A percentile compares a stretch with the other conserved stretches of the same genome.
These are phyloP conservation scores for Pseudomyrmex dendroicus DNA, from an alignment of 1,140 invertebrate genomes.

Conservation along the genomic window DNA sequence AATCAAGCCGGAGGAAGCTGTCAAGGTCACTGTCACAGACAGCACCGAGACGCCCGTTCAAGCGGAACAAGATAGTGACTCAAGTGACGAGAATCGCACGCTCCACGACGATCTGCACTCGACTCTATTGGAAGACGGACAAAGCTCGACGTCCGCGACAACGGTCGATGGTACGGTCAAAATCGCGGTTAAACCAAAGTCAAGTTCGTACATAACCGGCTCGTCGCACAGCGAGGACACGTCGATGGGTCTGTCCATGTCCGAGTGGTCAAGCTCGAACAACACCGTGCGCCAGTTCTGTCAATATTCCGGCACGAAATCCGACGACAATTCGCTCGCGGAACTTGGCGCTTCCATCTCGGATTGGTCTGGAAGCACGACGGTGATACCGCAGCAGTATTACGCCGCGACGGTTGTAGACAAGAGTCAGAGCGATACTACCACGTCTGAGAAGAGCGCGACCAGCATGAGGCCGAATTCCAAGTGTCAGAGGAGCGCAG, in stretches of 20 bases:
- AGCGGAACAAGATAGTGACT: slow-evolving; percentile 82
- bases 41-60: slow-evolving; percentile 83
- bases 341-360: slow-evolving; percentile 87
- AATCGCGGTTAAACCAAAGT: slow-evolving; percentile 90
- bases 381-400: slow-evolving; percentile 82
- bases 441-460: slow-evolving; percentile 82
- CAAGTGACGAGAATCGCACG: slow-evolving; percentile 86
- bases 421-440: slow-evolving; percentile 83
- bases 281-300: slow-evolving; percentile 91
- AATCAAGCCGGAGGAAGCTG: slow-evolving; percentile 89
- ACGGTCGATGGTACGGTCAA: slow-evolving; percentile 92
- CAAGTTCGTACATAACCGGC: slow-evolving; percentile 89
- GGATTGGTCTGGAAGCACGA: slow-evolving; percentile 87
- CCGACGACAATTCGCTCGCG: slow-evolving; percentile 86
- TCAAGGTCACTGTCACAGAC: slow-evolving; percentile 88
- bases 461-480: slow-evolving; percentile 81
- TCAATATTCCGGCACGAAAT: slow-evolving; percentile 87
- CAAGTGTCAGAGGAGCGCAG: slow-evolving; percentile 74
- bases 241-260: slow-evolving; percentile 92
- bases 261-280: slow-evolving; percentile 93
- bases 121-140: slow-evolving; percentile 80
- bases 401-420: slow-evolving; percentile 76
- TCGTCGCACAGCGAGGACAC: slow-evolving; percentile 93
- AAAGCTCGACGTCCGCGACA: slow-evolving; percentile 83
- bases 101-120: slow-evolving; percentile 83